Conservation (phyloP, 2,888 invertebrate genomes). For the Eristalis pertinax region DNA sequence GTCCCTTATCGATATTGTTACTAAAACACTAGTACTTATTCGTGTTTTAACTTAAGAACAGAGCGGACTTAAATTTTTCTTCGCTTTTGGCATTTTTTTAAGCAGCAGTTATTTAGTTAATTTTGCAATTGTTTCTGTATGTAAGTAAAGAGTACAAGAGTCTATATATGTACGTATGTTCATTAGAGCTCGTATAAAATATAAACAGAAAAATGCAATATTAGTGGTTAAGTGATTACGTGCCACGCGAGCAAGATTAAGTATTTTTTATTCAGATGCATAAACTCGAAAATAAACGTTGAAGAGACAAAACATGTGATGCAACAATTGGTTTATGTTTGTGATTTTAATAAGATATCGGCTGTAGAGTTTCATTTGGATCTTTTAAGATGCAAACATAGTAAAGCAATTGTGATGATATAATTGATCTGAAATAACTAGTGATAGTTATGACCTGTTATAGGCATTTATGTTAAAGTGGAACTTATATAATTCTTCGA, state of each 20-base stretch:
- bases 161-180: background rate
- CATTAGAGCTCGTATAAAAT: background rate
- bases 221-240: background rate
- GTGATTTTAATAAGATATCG: background rate
- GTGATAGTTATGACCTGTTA: background rate
- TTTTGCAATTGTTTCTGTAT: background rate
- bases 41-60: slow-evolving; percentile 47
- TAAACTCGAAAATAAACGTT: background rate
- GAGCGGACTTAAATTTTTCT: slow-evolving; percentile 32
- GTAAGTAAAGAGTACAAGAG: background rate
- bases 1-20: slow-evolving; percentile 64
- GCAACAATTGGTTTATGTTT: slow-evolving; percentile 1
- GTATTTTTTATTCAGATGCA: background rate
- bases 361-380: background rate
- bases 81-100: background rate
- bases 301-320: slow-evolving; percentile 4
- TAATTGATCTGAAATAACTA: too few species aligned
- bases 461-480: background rate
- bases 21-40: slow-evolving; percentile 58
- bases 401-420: too few species aligned
- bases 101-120: background rate
- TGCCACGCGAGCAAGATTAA: slow-evolving; percentile 1
- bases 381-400: too few species aligned
- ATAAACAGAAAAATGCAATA: background rate
- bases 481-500: background rate